Evolutionary conservation across 23 tunicate genomes (phyloP), one percentile per base, ranked within the genome.

Genomic region (Halocynthia aurantium): DNA sequence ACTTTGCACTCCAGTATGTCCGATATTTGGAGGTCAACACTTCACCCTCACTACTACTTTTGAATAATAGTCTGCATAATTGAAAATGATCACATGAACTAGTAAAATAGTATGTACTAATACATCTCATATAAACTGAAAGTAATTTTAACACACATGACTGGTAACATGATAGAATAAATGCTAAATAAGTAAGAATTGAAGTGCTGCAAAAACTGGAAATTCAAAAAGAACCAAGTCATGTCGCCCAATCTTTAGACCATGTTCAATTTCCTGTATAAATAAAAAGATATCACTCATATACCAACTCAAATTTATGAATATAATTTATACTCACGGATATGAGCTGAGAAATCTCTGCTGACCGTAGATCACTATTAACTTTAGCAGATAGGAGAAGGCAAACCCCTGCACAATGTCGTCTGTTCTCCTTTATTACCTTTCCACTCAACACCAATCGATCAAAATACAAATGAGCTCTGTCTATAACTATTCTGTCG

Each of bases 391-490:
- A 80, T 8, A 89, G 52, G 19, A 89, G 80, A 5, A 89, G 54
- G 63, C 96, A 89, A 12, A 75, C 80, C 8, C 85, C 96, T 19
- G 96, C 96, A 11, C 82, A 67, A 19, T 81, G 80, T 19, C 87
- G 85, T 13, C 96, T 70, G 54, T 89, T 89, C 6, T 78, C 60
- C 69, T 89, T 89, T 11, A 53, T 83, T 12, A 89, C 85, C 8
- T 53, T 20, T 8, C 83, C 71, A 22, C 76, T 31, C 63, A 89
- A 81, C 8, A 84, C 81, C 18, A 89, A 85, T 19, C 85, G 64
- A 57, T 89, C 88, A 76, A 89, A 89, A 61, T 80, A 89, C 7
- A 73, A 13, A 18, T 73, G 73, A 7, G 88, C 88, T 19, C 79
- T 77, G 17, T 71, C 51, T 21, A 70, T 54, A 0, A 82, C 88